phyloP scores from a whole-genome alignment of 2,888 invertebrate species.

The Metellina segmentata region DNA sequence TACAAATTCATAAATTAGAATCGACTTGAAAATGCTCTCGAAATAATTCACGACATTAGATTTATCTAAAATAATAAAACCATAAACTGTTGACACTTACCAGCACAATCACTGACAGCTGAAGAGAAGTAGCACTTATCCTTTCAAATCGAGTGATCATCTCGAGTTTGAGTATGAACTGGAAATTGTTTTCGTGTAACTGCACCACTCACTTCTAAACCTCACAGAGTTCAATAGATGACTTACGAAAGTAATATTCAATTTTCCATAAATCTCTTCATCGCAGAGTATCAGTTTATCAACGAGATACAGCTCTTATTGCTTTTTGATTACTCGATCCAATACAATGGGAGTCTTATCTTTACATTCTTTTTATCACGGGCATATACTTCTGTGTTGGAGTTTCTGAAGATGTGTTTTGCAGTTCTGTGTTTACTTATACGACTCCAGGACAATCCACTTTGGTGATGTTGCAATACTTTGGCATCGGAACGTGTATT shows the following conservation, averaged over 20 bases:
- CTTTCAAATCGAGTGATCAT: not conserved
- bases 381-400: conserved; percentile 28
- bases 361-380: conserved; percentile 48
- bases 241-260: conserved; percentile 19
- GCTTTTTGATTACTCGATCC: conserved; percentile 44
- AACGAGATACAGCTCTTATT: conserved; percentile 42
- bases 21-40: not conserved
- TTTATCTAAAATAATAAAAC: not conserved
- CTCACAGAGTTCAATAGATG: not conserved
- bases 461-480: conserved; percentile 5
- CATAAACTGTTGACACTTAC: conserved; percentile 9
- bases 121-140: conserved; percentile 14
- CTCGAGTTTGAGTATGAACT: not conserved
- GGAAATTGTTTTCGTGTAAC: conserved; percentile 16
- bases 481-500: not conserved
- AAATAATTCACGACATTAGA: not conserved
- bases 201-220: not conserved
- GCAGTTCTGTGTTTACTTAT: conserved; percentile 35
- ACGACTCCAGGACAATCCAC: conserved; percentile 13
- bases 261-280: conserved; percentile 27
- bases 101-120: not conserved
- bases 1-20: too few relatives aligned
- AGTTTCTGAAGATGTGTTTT: conserved; percentile 30
- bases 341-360: conserved; percentile 70
- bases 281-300: conserved; percentile 17